These are phyloP conservation scores for Rhea americana DNA, from an alignment of 2,113 vertebrate genomes.

Conservation along the genomic window DNA sequence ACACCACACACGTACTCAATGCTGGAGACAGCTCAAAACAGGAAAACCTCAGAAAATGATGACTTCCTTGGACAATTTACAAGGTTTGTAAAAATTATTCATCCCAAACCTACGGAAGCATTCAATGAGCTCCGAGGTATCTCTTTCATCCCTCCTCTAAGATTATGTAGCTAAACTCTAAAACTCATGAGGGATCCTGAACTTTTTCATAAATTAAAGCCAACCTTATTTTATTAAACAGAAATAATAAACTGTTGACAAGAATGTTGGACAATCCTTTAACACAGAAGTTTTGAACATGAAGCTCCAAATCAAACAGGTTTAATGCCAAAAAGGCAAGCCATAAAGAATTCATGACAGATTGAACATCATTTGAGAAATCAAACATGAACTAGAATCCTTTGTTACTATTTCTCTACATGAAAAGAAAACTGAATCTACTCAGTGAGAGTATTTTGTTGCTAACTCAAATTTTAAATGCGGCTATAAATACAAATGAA, in stretches of 20 bases:
- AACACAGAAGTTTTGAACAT: slow-evolving; percentile 54
- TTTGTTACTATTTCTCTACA: slow-evolving; percentile 11
- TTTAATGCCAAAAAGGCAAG: slow-evolving; percentile 55
- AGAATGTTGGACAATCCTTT: slow-evolving; percentile 61
- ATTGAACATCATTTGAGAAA: slow-evolving; percentile 57
- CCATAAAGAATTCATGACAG: slow-evolving; percentile 48
- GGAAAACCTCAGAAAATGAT: neutral
- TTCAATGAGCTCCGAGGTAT: neutral
- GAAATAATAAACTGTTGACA: slow-evolving; percentile 59
- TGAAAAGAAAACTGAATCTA: neutral
- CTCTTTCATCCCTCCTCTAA: neutral
- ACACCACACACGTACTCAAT: neutral
- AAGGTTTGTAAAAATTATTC: neutral
- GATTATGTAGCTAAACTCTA: neutral
- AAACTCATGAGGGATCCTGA: slow-evolving; percentile 10
- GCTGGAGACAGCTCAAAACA: neutral
- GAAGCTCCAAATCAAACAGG: slow-evolving; percentile 66
- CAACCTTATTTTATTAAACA: slow-evolving; percentile 53
- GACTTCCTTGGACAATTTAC: slow-evolving; percentile 12
- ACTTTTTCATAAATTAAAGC: slow-evolving; percentile 39
- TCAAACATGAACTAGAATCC: slow-evolving; percentile 48
- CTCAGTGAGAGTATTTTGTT: neutral
- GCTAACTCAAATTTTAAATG: neutral
- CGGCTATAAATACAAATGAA: neutral
- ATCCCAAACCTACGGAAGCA: neutral